Percentiles rank a stretch among this genome's conserved stretches.
Conservation (phyloP, 2,797 vertebrate species). For the Phoeniculus purpureus region DNA sequence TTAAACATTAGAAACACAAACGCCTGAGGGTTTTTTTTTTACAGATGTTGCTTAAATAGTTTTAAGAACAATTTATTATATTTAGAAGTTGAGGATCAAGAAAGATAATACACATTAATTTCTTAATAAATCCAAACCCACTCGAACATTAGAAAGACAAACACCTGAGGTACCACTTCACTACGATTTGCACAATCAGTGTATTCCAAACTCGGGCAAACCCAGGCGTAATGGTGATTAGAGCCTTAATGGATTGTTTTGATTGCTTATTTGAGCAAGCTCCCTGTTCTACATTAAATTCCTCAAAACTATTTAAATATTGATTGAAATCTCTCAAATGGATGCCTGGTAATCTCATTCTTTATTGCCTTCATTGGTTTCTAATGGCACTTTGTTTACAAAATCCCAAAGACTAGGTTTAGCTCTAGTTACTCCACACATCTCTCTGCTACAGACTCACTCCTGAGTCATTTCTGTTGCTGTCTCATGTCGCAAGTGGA, state of each 20-base stretch:
- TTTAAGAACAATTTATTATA: no score
- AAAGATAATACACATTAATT: no score
- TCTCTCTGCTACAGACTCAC: slow-evolving; percentile 40
- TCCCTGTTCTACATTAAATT: slow-evolving; percentile 68
- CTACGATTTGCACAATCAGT: slow-evolving; percentile 49
- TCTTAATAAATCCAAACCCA: no score
- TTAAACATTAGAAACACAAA: no score
- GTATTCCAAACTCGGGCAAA: slow-evolving; percentile 62
- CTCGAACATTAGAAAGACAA: no score
- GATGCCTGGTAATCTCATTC: slow-evolving; percentile 57
- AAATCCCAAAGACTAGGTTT: slow-evolving; percentile 49
- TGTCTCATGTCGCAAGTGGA: slow-evolving; percentile 36
- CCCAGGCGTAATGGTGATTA: slow-evolving; percentile 60
- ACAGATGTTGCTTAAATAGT: no score
- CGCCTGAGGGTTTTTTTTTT: no score
- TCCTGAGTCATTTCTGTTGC: slow-evolving; percentile 35
- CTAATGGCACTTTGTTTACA: slow-evolving; percentile 66
- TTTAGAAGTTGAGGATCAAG: no score
- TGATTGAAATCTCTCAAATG: slow-evolving; percentile 69
- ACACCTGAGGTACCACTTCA: slow-evolving; percentile 4
- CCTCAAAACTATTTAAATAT: slow-evolving; percentile 70
- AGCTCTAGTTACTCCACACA: slow-evolving; percentile 57
- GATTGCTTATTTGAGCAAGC: slow-evolving; percentile 75
- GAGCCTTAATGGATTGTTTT: slow-evolving; percentile 72
- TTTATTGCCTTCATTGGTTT: slow-evolving; percentile 64